These are phyloP conservation scores for Sepioteuthis lessoniana DNA, from an alignment of 2,888 invertebrate genomes.

Conservation along the genomic window DNA sequence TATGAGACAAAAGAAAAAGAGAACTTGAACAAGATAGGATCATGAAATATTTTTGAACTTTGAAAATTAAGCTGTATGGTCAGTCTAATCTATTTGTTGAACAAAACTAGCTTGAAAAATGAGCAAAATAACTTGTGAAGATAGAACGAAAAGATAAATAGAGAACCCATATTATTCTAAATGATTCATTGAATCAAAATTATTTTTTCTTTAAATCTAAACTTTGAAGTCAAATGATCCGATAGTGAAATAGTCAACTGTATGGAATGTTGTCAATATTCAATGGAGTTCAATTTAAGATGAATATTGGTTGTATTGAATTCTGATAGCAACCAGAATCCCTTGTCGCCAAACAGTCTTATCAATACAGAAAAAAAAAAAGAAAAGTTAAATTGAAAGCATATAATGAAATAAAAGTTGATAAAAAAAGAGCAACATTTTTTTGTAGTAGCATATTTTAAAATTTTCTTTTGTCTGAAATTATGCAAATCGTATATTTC, in stretches of 20 bases:
- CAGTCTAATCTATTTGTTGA: not conserved
- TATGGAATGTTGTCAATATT: not conserved
- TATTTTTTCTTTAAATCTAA: not conserved
- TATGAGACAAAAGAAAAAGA: not conserved
- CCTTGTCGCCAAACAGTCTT: not conserved
- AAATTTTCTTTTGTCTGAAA: not conserved
- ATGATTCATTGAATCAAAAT: not conserved
- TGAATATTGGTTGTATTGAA: not conserved
- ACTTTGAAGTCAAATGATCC: conserved; percentile 15
- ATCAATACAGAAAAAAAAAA: not conserved
- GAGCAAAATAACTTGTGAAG: not conserved
- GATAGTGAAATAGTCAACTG: not conserved
- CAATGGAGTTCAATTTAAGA: not conserved
- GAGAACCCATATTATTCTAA: not conserved
- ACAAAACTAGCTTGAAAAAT: not conserved
- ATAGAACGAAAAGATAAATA: not conserved
- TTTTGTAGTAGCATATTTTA: conserved; percentile 17
- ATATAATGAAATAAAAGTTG: not conserved
- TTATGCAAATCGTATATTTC: conserved; percentile 33
- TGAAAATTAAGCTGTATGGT: not conserved
- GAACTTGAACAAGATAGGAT: not conserved
- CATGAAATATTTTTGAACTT: not conserved
- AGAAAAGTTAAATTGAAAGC: not conserved
- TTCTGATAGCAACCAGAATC: not conserved
- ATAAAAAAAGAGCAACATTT: not conserved